These are phyloP conservation scores for Myotis daubentonii DNA, from an alignment of 2,797 vertebrate species.

Conservation along the genomic window DNA sequence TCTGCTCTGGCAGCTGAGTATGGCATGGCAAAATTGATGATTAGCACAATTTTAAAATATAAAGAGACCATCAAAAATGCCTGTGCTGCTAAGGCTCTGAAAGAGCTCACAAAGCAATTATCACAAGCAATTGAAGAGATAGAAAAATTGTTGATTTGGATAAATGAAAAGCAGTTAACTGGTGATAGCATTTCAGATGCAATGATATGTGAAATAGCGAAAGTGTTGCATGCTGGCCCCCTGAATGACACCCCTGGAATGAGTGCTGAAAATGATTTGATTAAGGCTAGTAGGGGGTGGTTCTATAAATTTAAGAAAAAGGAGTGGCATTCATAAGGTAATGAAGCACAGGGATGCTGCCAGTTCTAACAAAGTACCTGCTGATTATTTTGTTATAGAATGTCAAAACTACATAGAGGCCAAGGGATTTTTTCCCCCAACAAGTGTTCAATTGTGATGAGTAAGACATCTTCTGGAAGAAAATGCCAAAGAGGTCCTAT, in stretches of 20 bases:
- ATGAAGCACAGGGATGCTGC: background rate
- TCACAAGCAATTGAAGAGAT: background rate
- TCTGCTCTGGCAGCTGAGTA: background rate
- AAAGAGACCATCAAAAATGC: background rate
- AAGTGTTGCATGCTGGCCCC: too few relatives aligned
- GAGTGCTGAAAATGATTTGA: too few relatives aligned
- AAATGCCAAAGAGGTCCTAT: background rate
- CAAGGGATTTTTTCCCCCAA: background rate
- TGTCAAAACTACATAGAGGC: background rate
- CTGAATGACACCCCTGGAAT: too few relatives aligned
- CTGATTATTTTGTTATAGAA: background rate
- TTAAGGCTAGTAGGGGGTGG: too few relatives aligned
- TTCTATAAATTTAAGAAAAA: background rate
- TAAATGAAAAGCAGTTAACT: background rate
- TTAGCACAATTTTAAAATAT: background rate
- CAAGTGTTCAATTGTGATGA: background rate
- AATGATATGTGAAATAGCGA: too few relatives aligned
- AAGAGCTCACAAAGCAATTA: background rate
- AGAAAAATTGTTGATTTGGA: background rate
- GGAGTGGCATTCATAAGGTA: background rate
- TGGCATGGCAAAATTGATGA: background rate
- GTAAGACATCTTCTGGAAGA: background rate
- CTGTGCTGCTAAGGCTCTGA: background rate
- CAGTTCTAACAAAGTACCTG: background rate
- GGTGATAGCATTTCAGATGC: background rate